Evolutionary conservation across 1,140 invertebrate species (phyloP), one percentile per base, ranked within the genome.

Genomic region (Drosophila prosaltans): DNA sequence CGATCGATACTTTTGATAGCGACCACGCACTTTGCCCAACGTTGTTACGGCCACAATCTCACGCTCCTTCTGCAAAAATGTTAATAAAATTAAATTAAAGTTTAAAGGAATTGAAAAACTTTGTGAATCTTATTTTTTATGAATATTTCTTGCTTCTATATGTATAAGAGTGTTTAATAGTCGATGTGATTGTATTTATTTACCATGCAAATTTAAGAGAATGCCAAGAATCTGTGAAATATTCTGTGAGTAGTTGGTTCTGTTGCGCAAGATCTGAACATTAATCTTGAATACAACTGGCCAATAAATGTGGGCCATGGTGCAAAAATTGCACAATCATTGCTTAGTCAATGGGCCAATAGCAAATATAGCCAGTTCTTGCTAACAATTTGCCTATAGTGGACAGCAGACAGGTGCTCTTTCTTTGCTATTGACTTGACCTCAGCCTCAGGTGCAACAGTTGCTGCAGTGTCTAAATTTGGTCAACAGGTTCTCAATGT

Each of bases 1-100:
- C 0, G 94, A 94, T 57, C 94, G 92, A 5, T 94, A 93, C 16
- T 93, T 85, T 7, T 94, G 93, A 32, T 93, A 91, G 26, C 94
- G 88, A 7, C 94, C 94, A 2, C 94, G 88, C 45, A 94, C 80
- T 43, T 93, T 92, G n/a, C 94, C 94, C 30, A 93, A 67, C 10
- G 91, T 82, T 1, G 94, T 94, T 55, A 61, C 80, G 32, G 91
- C 84, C 39, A 91, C 77, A 5, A 91, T 90, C 58, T 91, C 60
- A 84, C 93, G 55, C 91, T 94, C 69, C 93, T 94, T 71, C 94
- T 94, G 39, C 45, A 66, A 71, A 63, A 24, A 26, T 16, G 16
- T 16, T 16, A 4, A 30, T 30, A 30, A 30, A 30, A 30, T 4
- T 30, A 3, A 30, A 30, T 30, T 30, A 30, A 30, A 30, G 28